Base-by-base conservation (phyloP, 2,797 vertebrate genomes). In the Pseudochromis fuscus region DNA sequence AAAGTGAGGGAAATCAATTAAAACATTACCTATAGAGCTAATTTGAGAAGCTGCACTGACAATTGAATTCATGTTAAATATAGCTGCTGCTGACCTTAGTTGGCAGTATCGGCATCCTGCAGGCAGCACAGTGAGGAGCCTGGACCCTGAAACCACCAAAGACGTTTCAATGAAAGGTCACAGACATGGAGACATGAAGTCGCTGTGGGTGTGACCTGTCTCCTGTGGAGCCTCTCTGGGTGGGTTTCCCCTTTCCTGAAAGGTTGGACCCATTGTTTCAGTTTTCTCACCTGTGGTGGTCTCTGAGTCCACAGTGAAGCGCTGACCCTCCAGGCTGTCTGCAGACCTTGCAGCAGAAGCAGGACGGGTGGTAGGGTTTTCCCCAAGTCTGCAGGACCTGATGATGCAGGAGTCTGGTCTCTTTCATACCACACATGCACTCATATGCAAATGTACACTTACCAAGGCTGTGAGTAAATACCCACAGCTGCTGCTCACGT, bases 321-420 rank as follows among this genome's bases (percentile, higher is more conserved):
- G 93, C 67, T 94, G 94, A 9, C 95, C 96, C 2, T 96, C 94
- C 85, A 98, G 88, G 79, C 79, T 91, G 93, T 0, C 95, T 95
- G 78, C 96, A 97, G 83, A 96, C 73, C 23, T 95, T 93, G 0
- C 96, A 97, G 77, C 93, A 81, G 82, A 98, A 98, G 57, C 96
- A 98, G 84, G 94, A 92, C 0, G 95, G 94, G 76, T 98, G 96
- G 84, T 96, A 98, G 0, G 95, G 94, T 74, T 94, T 96, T 57
- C 96, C 96, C 13, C 93, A 82, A 53, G 96, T 96, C 87, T 98
- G 97, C 53, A 97, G 89, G 63, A 97, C 95, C 97, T 98, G 89
- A 23, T 4, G 18, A 75, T 5, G 27, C 4, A 13, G 5, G 0
- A 60, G 44, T 53, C 23, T 23, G n/a, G n/a, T n/a, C n/a, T n/a